Conservation (phyloP, 2,113 vertebrate genomes). For the Conger conger region DNA sequence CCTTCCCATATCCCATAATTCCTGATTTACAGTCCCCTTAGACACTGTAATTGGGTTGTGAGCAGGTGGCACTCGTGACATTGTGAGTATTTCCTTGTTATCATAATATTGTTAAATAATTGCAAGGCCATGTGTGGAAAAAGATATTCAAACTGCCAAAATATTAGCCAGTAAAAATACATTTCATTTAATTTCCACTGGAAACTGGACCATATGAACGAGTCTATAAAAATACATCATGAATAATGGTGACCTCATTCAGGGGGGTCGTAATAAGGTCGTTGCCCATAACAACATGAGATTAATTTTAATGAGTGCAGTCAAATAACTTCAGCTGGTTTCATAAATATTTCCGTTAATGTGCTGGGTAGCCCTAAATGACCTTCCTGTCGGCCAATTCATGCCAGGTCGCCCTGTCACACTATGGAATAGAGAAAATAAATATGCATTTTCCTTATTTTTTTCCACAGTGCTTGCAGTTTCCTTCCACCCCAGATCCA, state of each 20-base stretch:
- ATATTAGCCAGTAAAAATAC: background rate
- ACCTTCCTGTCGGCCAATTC: no score
- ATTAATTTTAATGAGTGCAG: background rate
- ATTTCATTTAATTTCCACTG: background rate
- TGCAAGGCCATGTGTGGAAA: background rate
- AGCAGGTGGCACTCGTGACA: background rate
- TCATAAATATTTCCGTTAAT: no score
- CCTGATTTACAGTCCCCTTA: background rate
- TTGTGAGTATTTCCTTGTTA: background rate
- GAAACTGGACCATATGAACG: background rate
- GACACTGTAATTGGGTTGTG: background rate
- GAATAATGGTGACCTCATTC: background rate
- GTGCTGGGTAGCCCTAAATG: no score
- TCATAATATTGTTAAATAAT: background rate
- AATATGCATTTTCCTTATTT: no score
- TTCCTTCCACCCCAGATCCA: no score
- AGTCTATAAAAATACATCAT: background rate
- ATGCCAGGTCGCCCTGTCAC: no score
- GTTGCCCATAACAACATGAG: background rate
- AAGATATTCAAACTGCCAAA: background rate
- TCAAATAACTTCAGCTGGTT: no score
- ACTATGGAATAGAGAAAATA: no score
- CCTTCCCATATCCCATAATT: background rate
- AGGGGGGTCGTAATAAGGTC: background rate
- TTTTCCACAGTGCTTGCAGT: no score